Evolutionary conservation across 2,113 vertebrate species (phyloP).

Genomic region (Antigone vipio): DNA sequence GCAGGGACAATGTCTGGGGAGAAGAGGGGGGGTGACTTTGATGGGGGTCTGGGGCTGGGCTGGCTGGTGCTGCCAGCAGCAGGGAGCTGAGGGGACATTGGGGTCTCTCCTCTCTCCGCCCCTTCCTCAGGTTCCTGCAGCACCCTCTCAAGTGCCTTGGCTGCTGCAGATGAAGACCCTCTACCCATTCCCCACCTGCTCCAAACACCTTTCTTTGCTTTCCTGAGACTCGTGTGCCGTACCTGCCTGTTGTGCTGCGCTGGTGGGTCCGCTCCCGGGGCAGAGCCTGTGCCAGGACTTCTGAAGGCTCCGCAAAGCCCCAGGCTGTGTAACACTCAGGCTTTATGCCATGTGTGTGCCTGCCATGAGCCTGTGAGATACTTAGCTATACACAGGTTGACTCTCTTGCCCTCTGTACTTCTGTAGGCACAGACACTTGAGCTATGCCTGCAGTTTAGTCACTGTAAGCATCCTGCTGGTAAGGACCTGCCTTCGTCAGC

Average conservation of each 20-base stretch:
- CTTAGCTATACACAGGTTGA: not conserved
- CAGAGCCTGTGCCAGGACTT: not conserved
- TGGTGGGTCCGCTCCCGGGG: rapidly evolving
- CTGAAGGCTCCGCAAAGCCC: not conserved
- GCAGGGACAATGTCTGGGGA: rapidly evolving
- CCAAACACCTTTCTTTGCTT: not conserved
- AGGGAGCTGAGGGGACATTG: rapidly evolving
- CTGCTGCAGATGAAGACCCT: not conserved
- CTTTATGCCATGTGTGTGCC: rapidly evolving
- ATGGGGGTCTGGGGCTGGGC: too few species aligned
- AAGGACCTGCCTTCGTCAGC: not conserved
- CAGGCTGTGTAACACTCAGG: rapidly evolving
- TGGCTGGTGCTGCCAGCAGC: not conserved
- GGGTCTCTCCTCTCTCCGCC: not conserved
- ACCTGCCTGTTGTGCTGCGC: rapidly evolving
- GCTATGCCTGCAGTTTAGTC: not conserved
- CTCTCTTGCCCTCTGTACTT: not conserved
- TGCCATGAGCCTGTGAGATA: not conserved
- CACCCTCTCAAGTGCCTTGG: not conserved
- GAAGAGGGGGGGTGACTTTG: not conserved
- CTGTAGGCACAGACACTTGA: not conserved
- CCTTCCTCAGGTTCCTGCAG: not conserved
- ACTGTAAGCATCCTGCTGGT: not conserved
- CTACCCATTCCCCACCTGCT: not conserved
- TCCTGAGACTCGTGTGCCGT: not conserved